Percentiles rank a stretch among this genome's conserved stretches.
phyloP scores from a whole-genome alignment of 2,113 vertebrate species.

The Butorides virescens region DNA sequence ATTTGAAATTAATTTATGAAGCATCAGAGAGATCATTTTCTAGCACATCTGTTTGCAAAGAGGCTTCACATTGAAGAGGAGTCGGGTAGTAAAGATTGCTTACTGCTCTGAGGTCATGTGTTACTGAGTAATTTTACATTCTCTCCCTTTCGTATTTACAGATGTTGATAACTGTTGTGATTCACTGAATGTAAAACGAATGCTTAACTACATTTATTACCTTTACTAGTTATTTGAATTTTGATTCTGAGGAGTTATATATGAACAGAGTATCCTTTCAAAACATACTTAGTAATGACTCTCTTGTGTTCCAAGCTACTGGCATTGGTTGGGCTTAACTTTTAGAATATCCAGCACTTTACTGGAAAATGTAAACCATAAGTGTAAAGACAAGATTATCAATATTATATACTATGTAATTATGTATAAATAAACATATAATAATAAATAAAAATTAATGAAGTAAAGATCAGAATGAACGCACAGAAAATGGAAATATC shows the following conservation, averaged over 20 bases:
- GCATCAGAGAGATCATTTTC: not conserved
- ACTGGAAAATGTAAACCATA: not conserved
- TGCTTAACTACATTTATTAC: not conserved
- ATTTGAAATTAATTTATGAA: constrained; percentile 49
- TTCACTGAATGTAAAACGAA: not conserved
- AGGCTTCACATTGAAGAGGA: not conserved
- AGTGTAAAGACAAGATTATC: not conserved
- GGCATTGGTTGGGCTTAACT: not conserved
- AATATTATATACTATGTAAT: not conserved
- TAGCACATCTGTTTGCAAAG: not conserved
- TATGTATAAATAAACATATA: not conserved
- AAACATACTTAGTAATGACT: not conserved
- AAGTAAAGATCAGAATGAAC: not conserved
- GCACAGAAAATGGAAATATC: not conserved
- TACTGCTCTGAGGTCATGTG: not conserved
- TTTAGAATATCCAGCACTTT: not conserved
- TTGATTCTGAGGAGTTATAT: not conserved
- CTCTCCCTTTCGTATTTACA: not conserved
- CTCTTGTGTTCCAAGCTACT: not conserved
- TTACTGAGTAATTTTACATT: not conserved
- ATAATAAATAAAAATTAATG: not conserved
- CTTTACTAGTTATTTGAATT: not conserved
- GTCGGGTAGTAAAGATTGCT: not conserved
- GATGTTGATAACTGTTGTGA: not conserved
- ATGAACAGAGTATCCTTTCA: not conserved